A percentile compares a stretch with the other conserved stretches of the same genome.
Evolutionary conservation across 2,113 vertebrate genomes (phyloP).

Genomic region (Pholis gunnellus): DNA sequence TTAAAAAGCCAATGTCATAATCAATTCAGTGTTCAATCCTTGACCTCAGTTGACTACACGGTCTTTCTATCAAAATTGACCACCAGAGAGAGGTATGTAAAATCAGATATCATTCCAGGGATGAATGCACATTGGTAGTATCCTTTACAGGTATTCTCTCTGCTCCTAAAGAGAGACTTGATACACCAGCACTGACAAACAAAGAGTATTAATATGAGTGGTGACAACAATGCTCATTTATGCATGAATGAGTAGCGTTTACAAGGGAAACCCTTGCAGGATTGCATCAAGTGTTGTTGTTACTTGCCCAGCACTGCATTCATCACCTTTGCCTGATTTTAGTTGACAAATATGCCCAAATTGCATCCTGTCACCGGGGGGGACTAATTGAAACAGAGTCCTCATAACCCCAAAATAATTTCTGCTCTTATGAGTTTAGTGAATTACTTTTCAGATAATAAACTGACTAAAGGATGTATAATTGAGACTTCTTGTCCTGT

Average conservation of each 20-base stretch:
- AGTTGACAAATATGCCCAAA: slow-evolving; percentile 43
- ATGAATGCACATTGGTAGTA: background rate
- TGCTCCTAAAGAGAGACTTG: slow-evolving; percentile 18
- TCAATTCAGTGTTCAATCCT: slow-evolving; percentile 7
- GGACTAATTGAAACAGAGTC: slow-evolving; percentile 65
- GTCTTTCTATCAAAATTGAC: background rate
- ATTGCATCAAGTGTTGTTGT: slow-evolving; percentile 45
- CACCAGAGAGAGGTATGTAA: background rate
- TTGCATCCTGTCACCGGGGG: slow-evolving; percentile 38
- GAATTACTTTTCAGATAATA: slow-evolving; percentile 65
- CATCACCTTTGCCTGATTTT: slow-evolving; percentile 40
- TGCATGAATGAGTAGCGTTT: slow-evolving; percentile 36
- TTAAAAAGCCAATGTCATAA: slow-evolving; percentile 9
- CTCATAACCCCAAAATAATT: slow-evolving; percentile 68
- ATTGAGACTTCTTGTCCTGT: slow-evolving; percentile 64
- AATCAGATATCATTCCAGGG: background rate
- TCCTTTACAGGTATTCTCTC: background rate
- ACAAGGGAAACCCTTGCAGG: slow-evolving; percentile 33
- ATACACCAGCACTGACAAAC: slow-evolving; percentile 16
- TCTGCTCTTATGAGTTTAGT: slow-evolving; percentile 52
- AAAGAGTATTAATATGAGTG: slow-evolving; percentile 45
- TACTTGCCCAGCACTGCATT: slow-evolving; percentile 13
- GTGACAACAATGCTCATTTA: slow-evolving; percentile 40
- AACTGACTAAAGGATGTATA: slow-evolving; percentile 58
- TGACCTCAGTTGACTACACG: background rate